phyloP scores from a whole-genome alignment of 2,113 vertebrate genomes.

The Murina feae region DNA sequence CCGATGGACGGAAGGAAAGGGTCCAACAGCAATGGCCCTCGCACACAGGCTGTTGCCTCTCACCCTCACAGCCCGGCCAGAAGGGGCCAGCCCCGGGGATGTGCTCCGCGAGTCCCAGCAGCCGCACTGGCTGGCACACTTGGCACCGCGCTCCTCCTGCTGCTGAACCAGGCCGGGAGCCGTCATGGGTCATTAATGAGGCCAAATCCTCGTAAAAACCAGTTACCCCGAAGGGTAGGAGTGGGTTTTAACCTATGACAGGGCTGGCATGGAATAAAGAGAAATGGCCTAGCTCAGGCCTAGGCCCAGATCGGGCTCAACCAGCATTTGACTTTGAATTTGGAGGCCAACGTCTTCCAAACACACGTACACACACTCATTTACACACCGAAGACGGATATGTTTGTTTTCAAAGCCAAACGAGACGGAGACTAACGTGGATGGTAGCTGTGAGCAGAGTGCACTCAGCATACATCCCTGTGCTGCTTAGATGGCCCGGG shows the following conservation, averaged over 20 bases:
- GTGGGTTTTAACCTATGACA: not conserved
- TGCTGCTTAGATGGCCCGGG: rapidly evolving
- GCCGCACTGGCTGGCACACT: not conserved
- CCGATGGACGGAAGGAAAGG: no score
- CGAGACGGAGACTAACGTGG: rapidly evolving
- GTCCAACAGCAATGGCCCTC: no score
- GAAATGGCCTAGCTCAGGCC: not conserved
- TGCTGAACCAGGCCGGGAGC: not conserved
- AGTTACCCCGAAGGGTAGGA: not conserved
- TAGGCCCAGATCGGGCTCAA: not conserved
- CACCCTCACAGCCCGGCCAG: not conserved
- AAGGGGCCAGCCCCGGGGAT: not conserved
- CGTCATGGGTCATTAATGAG: not conserved
- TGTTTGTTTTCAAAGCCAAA: not conserved
- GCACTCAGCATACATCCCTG: not conserved
- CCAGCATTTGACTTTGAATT: not conserved
- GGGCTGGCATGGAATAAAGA: not conserved
- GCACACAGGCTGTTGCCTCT: no score
- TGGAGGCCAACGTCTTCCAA: not conserved
- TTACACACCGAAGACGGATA: no score
- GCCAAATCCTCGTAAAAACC: not conserved
- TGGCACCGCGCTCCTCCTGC: not conserved
- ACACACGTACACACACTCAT: not conserved
- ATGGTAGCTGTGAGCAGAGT: not conserved
- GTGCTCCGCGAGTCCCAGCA: not conserved